Base-by-base conservation (phyloP, 2,888 invertebrate genomes). In the Drosophila seclusa region DNA sequence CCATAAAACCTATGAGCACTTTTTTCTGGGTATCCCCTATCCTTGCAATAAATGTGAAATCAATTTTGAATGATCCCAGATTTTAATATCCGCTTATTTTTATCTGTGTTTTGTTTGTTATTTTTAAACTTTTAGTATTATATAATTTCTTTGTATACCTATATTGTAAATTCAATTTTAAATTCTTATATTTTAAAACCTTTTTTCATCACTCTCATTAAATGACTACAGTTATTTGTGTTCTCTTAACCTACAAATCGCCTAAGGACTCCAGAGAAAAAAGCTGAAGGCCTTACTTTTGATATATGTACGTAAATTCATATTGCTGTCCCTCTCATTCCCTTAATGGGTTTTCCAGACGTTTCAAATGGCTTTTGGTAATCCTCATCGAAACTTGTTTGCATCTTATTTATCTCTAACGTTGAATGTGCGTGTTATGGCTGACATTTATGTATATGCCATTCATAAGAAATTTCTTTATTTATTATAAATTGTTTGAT, bases 401-500 rank as follows among this genome's bases (percentile, higher is more conserved):
- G 24, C 59, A 59, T 40, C 27, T 53, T 61, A 63, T 76, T 67
- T 67, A 70, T 63, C 49, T 40, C 11, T n/a, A 13, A 31, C 42
- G 40, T 52, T 50, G 72, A 67, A 62, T 69, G 55, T 73, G 73
- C 73, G 61, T 78, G 84, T 81, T 65, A 66, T 52, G 48, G 40
- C 78, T 84, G 85, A 82, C 84, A 87, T 83, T 83, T 85, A 80
- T 86, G 78, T 72, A 68, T 52, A 63, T 68, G 83, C 75, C 85
- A 80, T 87, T 82, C 68, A 85, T 76, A 78, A 64, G 81, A 73
- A 78, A 76, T 73, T 58, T 57, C 64, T 71, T 68, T 68, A 82
- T 87, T 84, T 84, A 85, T 85, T 83, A 84, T 88, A 87, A 87
- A 87, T 84, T 85, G 83, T 78, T 75, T 75, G 80, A 72, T 80